Base-by-base conservation (phyloP, 2,888 invertebrate genomes). In the Mimas tiliae region DNA sequence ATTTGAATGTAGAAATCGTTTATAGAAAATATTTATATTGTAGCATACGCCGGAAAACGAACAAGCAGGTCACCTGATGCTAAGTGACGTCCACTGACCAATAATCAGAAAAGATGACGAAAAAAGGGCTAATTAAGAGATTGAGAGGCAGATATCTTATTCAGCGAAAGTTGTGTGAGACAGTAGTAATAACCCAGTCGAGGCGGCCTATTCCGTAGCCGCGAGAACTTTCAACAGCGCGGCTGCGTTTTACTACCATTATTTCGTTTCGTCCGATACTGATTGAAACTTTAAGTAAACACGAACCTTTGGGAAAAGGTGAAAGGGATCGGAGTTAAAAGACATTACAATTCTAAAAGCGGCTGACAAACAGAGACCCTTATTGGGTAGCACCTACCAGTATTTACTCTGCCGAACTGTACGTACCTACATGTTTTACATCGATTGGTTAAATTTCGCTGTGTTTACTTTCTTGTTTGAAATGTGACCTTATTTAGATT, bases 401-500 rank as follows among this genome's bases (percentile, higher is more conserved):
- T 81, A 74, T 84, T 80, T 80, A 74, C 69, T 68, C 69, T 72
- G 68, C 69, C 70, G 64, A 67, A 69, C 65, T 67, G 63, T 67
- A 65, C 71, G 69, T 70, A 72, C 63, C n/a, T 79, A 77, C 71
- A 78, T 81, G 80, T 80, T 83, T 79, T 78, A 80, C 78, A 71
- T 67, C n/a, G 19, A 16, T 65, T 65, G 47, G 48, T 7, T 0
- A 33, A 55, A 45, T 34, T 38, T 21, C 19, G 8, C 16, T 42
- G 11, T 16, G 55, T 58, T 42, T 58, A 58, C 42, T 42, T 50
- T 58, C 19, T 58, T 38, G 38, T 55, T 55, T n/a, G 55, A 38
- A 55, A 16, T 55, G 38, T 27, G 27, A 27, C 14, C 9, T n/a
- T 16, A 14, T 27, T 3, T 27, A 27, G 1, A 27, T 27, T 27